Base-by-base conservation (phyloP, 2,888 invertebrate species). In the Julus scandinavius region DNA sequence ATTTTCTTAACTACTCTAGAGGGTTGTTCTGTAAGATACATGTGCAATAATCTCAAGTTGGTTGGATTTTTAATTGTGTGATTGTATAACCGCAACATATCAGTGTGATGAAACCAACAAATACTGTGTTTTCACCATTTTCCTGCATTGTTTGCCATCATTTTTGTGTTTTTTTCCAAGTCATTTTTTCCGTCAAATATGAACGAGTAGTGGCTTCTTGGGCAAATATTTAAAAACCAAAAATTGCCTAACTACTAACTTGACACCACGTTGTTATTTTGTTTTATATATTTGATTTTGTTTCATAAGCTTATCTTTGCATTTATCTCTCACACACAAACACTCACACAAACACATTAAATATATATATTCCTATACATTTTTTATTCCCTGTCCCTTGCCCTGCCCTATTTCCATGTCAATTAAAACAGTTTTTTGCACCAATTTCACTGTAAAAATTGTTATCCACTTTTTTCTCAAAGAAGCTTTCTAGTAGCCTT, bases 1-100 rank as follows among this genome's bases (percentile, higher is more conserved):
- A 54, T 87, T 87, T 58, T 50, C 50, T 87, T 50, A 87, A 50
- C 38, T 50, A n/a, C 87, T 40, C 87, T 50, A 54, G 54, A 58
- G 54, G 87, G 45, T 58, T 50, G 45, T 58, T 87, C 54, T 87
- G 87, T 87, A 87, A 87, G 87, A 87, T 87, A 87, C 49, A 49
- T 58, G 87, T 87, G 87, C 87, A 87, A 87, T 87, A 87, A 87
- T 87, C 54, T 58, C 58, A 50, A 58, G 41, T 85, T 85, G 50
- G 85, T 85, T 45, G 85, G 17, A 49, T 45, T 49, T 85, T 85
- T 85, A 85, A 85, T 49, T 85, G 85, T 87, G 87, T 49, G 54
- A 87, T 9, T 87, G 87, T 87, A 87, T 87, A 54, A 87, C 87
- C 54, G 58, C 50, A 58, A 87, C 54, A 50, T 87, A 50, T 87